These are phyloP conservation scores for Eleutherodactylus coqui DNA, from an alignment of 2,797 vertebrate genomes.

Conservation along the genomic window DNA sequence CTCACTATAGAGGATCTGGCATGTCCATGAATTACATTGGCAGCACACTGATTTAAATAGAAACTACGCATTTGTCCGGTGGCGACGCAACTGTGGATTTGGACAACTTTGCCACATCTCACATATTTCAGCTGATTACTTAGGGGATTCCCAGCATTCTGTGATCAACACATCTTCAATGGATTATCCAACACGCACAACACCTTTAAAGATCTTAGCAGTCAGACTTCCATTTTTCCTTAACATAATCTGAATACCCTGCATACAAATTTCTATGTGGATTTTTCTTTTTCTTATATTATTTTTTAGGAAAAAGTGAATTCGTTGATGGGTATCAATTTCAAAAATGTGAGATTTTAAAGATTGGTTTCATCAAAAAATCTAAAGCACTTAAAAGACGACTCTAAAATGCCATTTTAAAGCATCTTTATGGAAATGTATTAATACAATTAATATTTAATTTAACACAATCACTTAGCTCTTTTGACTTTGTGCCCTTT, in stretches of 20 bases:
- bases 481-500: constrained; percentile 27
- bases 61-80: background rate
- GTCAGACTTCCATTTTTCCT: no score
- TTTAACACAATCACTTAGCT: constrained; percentile 40
- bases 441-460: constrained; percentile 44
- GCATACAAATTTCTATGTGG: background rate
- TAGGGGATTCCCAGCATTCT: background rate
- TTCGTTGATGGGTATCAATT: background rate
- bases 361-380: background rate
- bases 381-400: background rate
- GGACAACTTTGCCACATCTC: background rate
- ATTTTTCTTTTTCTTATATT: background rate
- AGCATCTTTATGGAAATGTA: constrained; percentile 20
- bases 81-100: background rate
- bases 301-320: background rate
- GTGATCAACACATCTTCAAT: background rate
- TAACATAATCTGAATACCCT: background rate
- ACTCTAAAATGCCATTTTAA: constrained; percentile 16
- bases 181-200: no score
- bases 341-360: background rate
- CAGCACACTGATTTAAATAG: background rate
- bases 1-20: no score
- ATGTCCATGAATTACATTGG: background rate
- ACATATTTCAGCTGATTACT: background rate
- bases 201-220: no score